Conservation (phyloP, 1,140 invertebrate genomes). For the Ostrea edulis region DNA sequence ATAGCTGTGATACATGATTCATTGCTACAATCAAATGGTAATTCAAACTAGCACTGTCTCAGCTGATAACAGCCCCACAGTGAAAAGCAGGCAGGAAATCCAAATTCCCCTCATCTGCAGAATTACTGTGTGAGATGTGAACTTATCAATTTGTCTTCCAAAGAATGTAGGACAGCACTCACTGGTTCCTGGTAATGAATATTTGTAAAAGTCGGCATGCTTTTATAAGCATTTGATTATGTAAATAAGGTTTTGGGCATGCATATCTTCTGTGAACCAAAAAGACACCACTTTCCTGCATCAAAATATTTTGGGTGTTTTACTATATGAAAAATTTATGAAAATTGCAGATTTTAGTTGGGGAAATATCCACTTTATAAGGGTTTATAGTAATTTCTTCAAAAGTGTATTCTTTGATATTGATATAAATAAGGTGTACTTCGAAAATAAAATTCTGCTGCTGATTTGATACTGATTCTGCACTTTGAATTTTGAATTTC, state of each 20-base stretch:
- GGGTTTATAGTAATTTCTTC: too few relatives aligned
- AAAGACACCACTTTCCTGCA: not conserved
- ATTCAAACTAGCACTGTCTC: not conserved
- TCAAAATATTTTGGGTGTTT: too few relatives aligned
- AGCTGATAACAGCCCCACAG: not conserved
- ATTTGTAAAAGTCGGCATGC: slow-evolving; percentile 7
- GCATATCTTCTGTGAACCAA: not conserved
- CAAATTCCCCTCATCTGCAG: not conserved
- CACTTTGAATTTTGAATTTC: too few relatives aligned
- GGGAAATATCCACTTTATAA: too few relatives aligned
- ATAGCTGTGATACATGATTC: not conserved
- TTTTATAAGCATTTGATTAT: not conserved
- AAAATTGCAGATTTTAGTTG: too few relatives aligned
- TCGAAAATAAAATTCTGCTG: too few relatives aligned
- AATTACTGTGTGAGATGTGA: not conserved
- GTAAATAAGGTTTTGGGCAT: not conserved
- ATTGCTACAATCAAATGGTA: not conserved
- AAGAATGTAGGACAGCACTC: not conserved
- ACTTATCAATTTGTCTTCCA: not conserved
- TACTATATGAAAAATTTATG: too few relatives aligned
- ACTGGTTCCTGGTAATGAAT: not conserved
- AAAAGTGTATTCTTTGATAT: too few relatives aligned
- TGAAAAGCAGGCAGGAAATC: not conserved
- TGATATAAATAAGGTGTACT: too few relatives aligned
- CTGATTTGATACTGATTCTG: too few relatives aligned